Percentiles rank a stretch among this genome's conserved stretches.
Evolutionary conservation across 64 coral and sea anemone genomes (phyloP).

Genomic region (Porites australiensis): DNA sequence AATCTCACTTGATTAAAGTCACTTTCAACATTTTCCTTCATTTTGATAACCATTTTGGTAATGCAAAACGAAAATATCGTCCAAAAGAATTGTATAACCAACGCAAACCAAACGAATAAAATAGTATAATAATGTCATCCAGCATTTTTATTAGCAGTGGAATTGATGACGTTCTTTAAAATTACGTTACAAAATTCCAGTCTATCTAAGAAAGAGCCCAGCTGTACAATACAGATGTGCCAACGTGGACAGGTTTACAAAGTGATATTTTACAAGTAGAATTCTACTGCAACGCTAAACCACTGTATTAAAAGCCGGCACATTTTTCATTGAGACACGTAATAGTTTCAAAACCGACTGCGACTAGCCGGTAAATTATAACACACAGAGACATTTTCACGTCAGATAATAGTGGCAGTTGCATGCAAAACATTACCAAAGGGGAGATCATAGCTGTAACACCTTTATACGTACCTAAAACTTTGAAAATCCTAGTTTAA

Average conservation of each 20-base stretch:
- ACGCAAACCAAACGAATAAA: not conserved
- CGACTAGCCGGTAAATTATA: slow-evolving; percentile 1
- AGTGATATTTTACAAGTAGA: not conserved
- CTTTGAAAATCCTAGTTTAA: slow-evolving; percentile 56
- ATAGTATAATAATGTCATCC: no score
- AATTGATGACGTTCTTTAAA: slow-evolving; percentile 50
- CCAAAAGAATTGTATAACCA: not conserved
- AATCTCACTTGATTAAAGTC: slow-evolving; percentile 27
- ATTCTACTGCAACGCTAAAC: not conserved
- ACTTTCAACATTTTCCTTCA: not conserved
- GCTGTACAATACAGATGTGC: not conserved
- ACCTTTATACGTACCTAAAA: slow-evolving; percentile 60
- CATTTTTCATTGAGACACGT: slow-evolving; percentile 20
- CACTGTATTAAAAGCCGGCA: not conserved
- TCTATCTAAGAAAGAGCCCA: not conserved
- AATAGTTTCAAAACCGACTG: not conserved
- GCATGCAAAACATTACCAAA: not conserved
- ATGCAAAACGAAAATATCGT: not conserved
- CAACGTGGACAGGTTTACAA: not conserved
- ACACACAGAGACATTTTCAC: not conserved
- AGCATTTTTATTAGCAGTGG: not conserved
- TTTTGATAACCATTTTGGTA: not conserved
- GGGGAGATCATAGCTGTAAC: not conserved
- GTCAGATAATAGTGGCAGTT: not conserved
- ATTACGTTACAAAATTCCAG: slow-evolving; percentile 4